Evolutionary conservation across 2,888 invertebrate species (phyloP), one percentile per base, ranked within the genome.

Genomic region (Crioceris asparagi): DNA sequence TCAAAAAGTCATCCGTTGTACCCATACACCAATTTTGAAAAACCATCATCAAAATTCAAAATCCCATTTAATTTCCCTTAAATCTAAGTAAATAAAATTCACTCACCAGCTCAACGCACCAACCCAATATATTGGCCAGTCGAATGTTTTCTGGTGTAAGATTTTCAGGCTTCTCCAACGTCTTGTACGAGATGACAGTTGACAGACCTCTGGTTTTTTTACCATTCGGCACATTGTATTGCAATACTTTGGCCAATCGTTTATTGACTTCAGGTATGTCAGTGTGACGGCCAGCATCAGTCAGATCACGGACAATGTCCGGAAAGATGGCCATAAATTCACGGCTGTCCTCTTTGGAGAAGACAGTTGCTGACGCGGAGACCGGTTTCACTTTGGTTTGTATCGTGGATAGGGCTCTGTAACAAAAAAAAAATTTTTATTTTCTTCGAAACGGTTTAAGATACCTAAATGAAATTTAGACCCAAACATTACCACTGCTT

Each of bases 21-120:
- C n/a, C n/a, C n/a, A n/a, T n/a, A n/a, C n/a, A n/a, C n/a, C n/a
- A n/a, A n/a, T n/a, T n/a, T n/a, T n/a, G n/a, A n/a, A n/a, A n/a
- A n/a, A n/a, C n/a, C n/a, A n/a, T n/a, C n/a, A n/a, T n/a, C n/a
- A n/a, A n/a, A n/a, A n/a, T n/a, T n/a, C n/a, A n/a, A n/a, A n/a
- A n/a, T n/a, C n/a, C n/a, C n/a, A n/a, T n/a, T n/a, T n/a, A n/a
- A n/a, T n/a, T n/a, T n/a, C n/a, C n/a, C n/a, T n/a, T n/a, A n/a
- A n/a, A n/a, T n/a, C n/a, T n/a, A n/a, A n/a, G 6, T 10, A 16
- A 7, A 10, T 17, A 32, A 32, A 11, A 21, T 7, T 6, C 12
- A 66, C 75, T 70, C 63, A 94, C 93, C 81, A 93, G 75, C 77
- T 96, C 96, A 3, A 86, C 76, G 60, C 92, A 91, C 92, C 94